Evolutionary conservation across 2,797 vertebrate species (phyloP).

Genomic region (Lerista edwardsae): DNA sequence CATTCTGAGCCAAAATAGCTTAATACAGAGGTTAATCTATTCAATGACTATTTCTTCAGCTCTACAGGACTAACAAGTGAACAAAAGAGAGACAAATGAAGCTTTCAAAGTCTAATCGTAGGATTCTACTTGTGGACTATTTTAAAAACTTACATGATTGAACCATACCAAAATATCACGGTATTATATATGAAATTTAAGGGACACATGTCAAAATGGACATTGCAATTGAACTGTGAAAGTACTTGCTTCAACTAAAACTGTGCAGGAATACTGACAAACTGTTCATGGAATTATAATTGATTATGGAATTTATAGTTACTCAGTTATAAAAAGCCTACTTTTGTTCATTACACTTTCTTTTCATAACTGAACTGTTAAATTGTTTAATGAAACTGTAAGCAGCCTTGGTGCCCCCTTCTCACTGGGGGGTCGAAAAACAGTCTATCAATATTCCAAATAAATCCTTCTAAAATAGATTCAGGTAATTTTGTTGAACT

Average conservation of each 20-base stretch:
- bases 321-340: background rate
- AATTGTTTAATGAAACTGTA: too few species aligned
- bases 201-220: background rate
- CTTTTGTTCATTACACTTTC: too few species aligned
- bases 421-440: too few species aligned
- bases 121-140: background rate
- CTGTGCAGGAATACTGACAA: background rate
- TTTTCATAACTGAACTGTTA: too few species aligned
- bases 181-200: background rate
- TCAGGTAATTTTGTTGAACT: background rate
- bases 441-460: too few species aligned
- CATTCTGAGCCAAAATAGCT: too few species aligned
- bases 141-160: background rate
- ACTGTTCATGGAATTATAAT: too few species aligned
- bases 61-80: background rate
- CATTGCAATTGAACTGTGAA: too few species aligned
- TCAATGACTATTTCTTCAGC: background rate
- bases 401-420: too few species aligned
- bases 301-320: background rate
- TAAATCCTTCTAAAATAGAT: background rate
- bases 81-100: background rate
- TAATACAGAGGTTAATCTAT: background rate
- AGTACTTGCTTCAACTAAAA: background rate
- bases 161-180: background rate
- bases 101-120: background rate